These are phyloP conservation scores for Dendrocincla tyrannina DNA, from an alignment of 2,797 vertebrate species.

Conservation along the genomic window DNA sequence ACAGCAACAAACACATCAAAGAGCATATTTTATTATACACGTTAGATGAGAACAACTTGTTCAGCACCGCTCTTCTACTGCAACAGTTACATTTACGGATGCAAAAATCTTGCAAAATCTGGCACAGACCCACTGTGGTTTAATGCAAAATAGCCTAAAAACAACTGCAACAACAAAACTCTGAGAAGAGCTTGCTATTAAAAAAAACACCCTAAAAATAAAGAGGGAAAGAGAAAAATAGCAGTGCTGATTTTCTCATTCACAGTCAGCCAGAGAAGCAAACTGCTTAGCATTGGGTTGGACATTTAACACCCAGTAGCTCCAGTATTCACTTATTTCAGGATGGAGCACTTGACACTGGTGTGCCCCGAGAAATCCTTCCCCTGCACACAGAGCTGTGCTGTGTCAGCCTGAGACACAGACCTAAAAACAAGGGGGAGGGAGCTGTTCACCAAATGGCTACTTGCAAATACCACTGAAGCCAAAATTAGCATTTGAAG, in stretches of 20 bases:
- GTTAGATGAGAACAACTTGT: background rate
- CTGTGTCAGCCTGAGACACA: background rate
- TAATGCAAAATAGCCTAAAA: slow-evolving; percentile 34
- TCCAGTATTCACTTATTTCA: background rate
- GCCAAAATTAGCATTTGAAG: background rate
- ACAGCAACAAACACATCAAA: background rate
- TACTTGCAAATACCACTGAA: background rate
- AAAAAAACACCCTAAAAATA: background rate
- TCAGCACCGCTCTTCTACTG: background rate
- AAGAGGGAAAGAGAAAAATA: background rate
- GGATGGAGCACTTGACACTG: rapidly evolving
- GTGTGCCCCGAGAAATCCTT: background rate
- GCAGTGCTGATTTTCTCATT: background rate
- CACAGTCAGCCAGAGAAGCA: background rate
- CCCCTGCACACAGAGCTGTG: background rate
- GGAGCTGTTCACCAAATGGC: background rate
- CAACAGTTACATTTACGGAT: background rate
- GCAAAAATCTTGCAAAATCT: slow-evolving; percentile 15
- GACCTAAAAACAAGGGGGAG: rapidly evolving
- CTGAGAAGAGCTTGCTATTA: background rate
- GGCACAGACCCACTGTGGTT: slow-evolving; percentile 10
- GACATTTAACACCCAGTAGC: background rate
- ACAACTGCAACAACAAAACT: background rate
- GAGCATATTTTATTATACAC: background rate
- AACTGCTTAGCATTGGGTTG: background rate